Conservation (phyloP, 2,888 invertebrate genomes). For the Actias luna region DNA sequence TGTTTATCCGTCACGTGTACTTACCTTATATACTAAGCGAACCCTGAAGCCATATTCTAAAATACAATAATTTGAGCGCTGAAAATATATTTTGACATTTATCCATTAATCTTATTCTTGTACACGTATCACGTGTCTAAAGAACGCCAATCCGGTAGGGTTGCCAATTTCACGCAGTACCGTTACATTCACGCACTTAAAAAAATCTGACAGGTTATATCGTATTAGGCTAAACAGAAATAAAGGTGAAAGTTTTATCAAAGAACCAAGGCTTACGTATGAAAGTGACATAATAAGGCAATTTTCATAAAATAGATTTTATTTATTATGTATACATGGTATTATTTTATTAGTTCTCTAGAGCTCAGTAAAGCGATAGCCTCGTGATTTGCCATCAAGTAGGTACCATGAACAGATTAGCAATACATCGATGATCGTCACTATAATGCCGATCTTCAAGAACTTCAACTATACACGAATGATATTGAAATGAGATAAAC, state of each 20-base stretch:
- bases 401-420: too few relatives aligned
- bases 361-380: too few relatives aligned
- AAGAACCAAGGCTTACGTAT: not conserved
- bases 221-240: not conserved
- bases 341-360: too few relatives aligned
- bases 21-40: not conserved
- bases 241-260: not conserved
- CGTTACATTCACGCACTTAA: not conserved
- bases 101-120: constrained; percentile 18
- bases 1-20: not conserved
- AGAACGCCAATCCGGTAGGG: not conserved
- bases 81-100: constrained; percentile 18
- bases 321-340: not conserved
- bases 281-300: not conserved
- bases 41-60: constrained; percentile 7
- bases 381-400: too few relatives aligned
- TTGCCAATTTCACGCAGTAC: constrained; percentile 7
- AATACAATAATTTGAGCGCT: constrained; percentile 13
- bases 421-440: too few relatives aligned
- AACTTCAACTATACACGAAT: too few relatives aligned
- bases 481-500: too few relatives aligned
- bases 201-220: constrained; percentile 7
- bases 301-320: not conserved
- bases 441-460: too few relatives aligned
- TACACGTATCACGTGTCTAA: constrained; percentile 12